Evolutionary conservation across 2,888 invertebrate genomes (phyloP).

Genomic region (Cephus rjabovi): DNA sequence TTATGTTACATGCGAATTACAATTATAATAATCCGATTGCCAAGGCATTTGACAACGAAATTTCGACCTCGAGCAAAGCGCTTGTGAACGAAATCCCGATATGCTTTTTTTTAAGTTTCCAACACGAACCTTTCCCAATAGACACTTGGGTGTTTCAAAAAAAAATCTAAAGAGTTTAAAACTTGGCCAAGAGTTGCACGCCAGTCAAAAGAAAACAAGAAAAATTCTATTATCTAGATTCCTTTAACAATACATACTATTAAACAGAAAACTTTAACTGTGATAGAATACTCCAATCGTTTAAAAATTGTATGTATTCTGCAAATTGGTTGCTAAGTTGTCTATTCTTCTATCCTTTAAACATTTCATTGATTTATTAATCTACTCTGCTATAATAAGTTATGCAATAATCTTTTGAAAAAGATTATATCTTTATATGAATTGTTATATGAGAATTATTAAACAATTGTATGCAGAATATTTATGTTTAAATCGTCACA

Average conservation of each 20-base stretch:
- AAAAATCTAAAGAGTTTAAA: background rate
- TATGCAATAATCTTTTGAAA: background rate
- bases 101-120: background rate
- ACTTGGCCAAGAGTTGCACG: background rate
- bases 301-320: background rate
- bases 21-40: background rate
- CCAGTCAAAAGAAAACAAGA: background rate
- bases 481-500: background rate
- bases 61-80: background rate
- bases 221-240: background rate
- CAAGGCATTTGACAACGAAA: background rate
- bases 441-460: background rate
- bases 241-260: background rate
- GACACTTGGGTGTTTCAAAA: background rate
- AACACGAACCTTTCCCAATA: background rate
- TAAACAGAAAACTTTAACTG: background rate
- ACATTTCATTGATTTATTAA: background rate
- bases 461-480: background rate
- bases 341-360: background rate
- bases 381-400: background rate
- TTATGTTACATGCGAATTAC: background rate
- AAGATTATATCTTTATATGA: background rate
- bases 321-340: background rate
- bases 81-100: background rate
- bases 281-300: background rate